phyloP scores from a whole-genome alignment of 2,113 vertebrate species.

The Poecile atricapillus region DNA sequence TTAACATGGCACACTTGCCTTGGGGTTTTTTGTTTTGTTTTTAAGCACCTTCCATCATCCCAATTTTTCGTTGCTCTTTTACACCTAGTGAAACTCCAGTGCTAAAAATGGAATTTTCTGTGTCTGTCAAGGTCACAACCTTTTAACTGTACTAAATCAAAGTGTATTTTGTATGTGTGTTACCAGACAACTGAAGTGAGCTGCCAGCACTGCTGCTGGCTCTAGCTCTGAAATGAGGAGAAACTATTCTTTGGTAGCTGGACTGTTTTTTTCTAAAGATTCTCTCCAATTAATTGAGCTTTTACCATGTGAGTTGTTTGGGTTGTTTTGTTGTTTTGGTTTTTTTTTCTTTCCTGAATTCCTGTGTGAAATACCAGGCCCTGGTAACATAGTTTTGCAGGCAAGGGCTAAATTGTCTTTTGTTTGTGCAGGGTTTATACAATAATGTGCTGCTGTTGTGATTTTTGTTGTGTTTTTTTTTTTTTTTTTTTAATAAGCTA shows the following conservation, averaged over 20 bases:
- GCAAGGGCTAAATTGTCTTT: background rate
- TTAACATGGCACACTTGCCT: background rate
- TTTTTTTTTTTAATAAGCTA: constrained; percentile 1
- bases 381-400: background rate
- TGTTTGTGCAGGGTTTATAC: constrained; percentile 20
- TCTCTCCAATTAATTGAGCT: background rate
- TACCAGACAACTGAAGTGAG: background rate
- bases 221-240: background rate
- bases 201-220: background rate
- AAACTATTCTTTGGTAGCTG: background rate
- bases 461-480: background rate
- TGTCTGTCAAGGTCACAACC: background rate
- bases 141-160: background rate
- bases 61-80: background rate
- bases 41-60: background rate
- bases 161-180: background rate
- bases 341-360: background rate
- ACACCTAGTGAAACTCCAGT: background rate
- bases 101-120: background rate
- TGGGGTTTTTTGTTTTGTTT: background rate
- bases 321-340: background rate
- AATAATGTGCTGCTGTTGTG: constrained; percentile 13
- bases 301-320: background rate
- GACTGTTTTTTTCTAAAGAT: background rate
- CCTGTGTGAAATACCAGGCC: background rate